Evolutionary conservation across 30 jellyfish, hydroid and myxozoan genomes (phyloP), one percentile per base, ranked within the genome.

Genomic region (Cassiopea andromeda): DNA sequence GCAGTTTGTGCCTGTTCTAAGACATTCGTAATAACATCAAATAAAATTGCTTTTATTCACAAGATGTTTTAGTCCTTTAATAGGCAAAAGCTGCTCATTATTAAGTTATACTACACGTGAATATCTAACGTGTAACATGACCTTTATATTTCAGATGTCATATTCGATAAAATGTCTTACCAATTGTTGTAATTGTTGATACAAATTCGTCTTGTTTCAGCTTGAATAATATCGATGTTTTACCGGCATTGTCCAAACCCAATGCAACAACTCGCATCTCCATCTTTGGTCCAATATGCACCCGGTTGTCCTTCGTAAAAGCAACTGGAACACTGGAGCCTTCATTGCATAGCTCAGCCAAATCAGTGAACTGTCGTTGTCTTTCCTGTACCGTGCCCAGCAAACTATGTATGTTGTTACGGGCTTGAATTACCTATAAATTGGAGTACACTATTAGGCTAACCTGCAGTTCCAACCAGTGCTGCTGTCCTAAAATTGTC

Each of bases 191-290:
- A 27, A 95, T 95, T 13, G 99, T 80, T 17, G 99, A 87, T 8
- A 95, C 99, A 71, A 95, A 95, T 75, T 95, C 99, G 66, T 95
- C 95, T 75, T 95, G 99, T 46, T 95, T 95, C 83, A 95, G 61
- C 73, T 95, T 95, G 69, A 95, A 95, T 45, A 95, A 68, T 67
- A 95, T 95, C n/a, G 99, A 95, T 6, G 99, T 95, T 78, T 95
- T 95, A 46, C 99, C 99, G 9, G 97, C 99, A 61, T 95, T 95
- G 84, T 95, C 99, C 88, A 95, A 83, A 8, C 99, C 99, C 73
- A 95, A 78, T 15, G 99, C 99, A 12, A 95, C 97, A 58, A 95
- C 98, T 48, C 99, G 68, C 99, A 95, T 95, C 70, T 95, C 99
- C 98, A 95, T 87, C 83, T 95, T 95, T 59, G 98, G 99, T 47